Evolutionary conservation across 1,140 invertebrate genomes (phyloP).

Genomic region (fruit fly (Drosophila melanogaster)): Release_6_plus_ISO1_MT NT_037436.4:17327501-17328000

Average conservation of each 20-base stretch:
- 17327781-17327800: slow-evolving; percentile 39
- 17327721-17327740: slow-evolving; percentile 39
- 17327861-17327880: slow-evolving; percentile 68
- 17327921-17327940: slow-evolving; percentile 63
- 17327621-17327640: slow-evolving; percentile 26
- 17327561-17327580: slow-evolving; percentile 34
- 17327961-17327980: slow-evolving; percentile 51
- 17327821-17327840: slow-evolving; percentile 10
- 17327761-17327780: slow-evolving; percentile 72
- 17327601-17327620: not conserved
- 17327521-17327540: slow-evolving; percentile 49
- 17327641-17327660: slow-evolving; percentile 34
- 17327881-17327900: slow-evolving; percentile 62
- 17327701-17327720: slow-evolving; percentile 21
- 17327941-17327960: slow-evolving; percentile 54
- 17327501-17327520: slow-evolving; percentile 63
- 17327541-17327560: slow-evolving; percentile 34
- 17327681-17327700: slow-evolving; percentile 35
- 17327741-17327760: slow-evolving; percentile 67
- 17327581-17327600: not conserved
- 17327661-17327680: slow-evolving; percentile 34
- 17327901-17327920: slow-evolving; percentile 69
- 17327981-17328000: slow-evolving; percentile 65
- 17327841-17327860: slow-evolving; percentile 57
- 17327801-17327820: not conserved